Evolutionary conservation across 2,113 vertebrate genomes (phyloP).

Genomic region (Stomatorhinus ivindoensis): DNA sequence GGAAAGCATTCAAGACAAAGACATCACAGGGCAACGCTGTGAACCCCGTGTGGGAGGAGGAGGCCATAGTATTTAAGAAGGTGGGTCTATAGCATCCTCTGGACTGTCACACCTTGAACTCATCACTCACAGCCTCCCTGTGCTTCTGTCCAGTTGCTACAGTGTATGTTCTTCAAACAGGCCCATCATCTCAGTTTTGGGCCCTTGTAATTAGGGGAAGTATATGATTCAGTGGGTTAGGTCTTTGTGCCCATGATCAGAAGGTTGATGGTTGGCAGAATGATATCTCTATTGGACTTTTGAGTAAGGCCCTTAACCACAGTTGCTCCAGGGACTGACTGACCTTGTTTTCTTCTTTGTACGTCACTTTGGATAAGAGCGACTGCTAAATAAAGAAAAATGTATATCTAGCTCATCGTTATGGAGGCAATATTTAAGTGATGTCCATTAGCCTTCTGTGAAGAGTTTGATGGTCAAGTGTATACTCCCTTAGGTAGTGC

Average conservation of each 20-base stretch:
- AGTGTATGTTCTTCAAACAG: not conserved
- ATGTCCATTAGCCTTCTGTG: not conserved
- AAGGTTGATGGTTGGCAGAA: not conserved
- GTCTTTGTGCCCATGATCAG: not conserved
- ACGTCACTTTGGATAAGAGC: not conserved
- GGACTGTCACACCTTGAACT: not conserved
- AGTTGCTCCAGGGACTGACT: not conserved
- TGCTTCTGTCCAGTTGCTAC: not conserved
- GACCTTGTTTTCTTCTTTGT: not conserved
- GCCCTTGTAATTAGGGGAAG: not conserved
- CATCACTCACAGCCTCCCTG: not conserved
- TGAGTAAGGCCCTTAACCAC: not conserved
- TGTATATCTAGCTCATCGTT: not conserved
- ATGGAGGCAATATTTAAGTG: not conserved
- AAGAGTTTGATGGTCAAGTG: not conserved
- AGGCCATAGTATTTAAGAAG: constrained; percentile 94
- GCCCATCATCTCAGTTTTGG: not conserved
- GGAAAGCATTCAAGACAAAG: constrained; percentile 93
- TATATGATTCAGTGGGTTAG: not conserved
- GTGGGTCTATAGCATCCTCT: constrained; percentile 43
- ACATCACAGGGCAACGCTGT: constrained; percentile 90
- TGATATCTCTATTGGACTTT: not conserved
- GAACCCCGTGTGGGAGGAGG: constrained; percentile 95
- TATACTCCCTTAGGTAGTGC: constrained; percentile 69
- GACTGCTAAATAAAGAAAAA: not conserved